Percentiles rank a stretch among this genome's conserved stretches.
These are phyloP conservation scores for Thalassarche chlororhynchos DNA, from an alignment of 2,113 vertebrate species.

Conservation along the genomic window DNA sequence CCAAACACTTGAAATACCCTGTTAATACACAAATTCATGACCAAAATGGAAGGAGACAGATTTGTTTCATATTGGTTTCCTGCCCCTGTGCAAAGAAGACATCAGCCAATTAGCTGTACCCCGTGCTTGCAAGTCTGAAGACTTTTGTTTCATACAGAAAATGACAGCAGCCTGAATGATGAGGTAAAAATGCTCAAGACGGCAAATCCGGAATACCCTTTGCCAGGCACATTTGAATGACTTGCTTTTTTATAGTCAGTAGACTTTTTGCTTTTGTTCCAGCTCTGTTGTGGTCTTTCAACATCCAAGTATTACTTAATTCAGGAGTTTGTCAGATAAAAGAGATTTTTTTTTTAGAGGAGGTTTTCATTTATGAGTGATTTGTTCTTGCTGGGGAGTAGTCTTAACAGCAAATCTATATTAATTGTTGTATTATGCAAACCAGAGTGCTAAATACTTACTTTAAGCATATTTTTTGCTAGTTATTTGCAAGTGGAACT, in stretches of 20 bases:
- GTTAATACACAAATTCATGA: background rate
- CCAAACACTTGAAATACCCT: background rate
- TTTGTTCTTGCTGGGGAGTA: conserved; percentile 6
- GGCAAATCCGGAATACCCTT: background rate
- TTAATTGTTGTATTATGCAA: background rate
- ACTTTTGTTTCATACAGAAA: background rate
- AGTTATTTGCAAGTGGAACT: background rate
- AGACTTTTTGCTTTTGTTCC: conserved; percentile 23
- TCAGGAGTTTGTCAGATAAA: conserved; percentile 12
- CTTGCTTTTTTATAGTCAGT: background rate
- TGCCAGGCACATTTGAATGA: conserved; percentile 4
- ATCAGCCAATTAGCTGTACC: background rate
- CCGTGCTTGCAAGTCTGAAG: background rate
- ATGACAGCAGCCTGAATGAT: background rate
- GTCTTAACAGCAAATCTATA: background rate
- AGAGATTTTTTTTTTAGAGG: background rate
- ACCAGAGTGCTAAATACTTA: background rate
- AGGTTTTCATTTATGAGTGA: conserved; percentile 5
- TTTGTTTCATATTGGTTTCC: background rate
- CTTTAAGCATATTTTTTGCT: background rate
- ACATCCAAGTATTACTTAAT: background rate
- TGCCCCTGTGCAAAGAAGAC: background rate
- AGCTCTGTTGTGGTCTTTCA: conserved; percentile 31
- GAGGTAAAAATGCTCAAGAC: background rate
- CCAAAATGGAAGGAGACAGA: background rate